These are phyloP conservation scores for Coenonympha arcania DNA, from an alignment of 2,888 invertebrate species.

Conservation along the genomic window DNA sequence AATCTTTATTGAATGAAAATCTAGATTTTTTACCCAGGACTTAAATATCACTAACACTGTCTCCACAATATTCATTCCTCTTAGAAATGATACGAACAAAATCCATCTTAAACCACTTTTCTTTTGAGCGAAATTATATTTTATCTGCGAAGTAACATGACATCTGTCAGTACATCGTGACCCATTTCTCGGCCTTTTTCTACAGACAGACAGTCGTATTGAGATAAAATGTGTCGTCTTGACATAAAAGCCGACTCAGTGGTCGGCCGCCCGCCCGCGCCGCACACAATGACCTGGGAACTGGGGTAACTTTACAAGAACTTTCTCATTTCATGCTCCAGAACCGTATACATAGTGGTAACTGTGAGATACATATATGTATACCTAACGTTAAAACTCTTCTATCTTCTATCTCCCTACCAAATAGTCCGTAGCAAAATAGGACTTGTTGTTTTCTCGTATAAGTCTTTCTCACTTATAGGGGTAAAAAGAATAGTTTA, in stretches of 20 bases:
- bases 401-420: too few relatives aligned
- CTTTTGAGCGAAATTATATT: conserved; percentile 1
- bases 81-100: not conserved
- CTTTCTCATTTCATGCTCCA: not conserved
- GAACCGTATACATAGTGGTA: not conserved
- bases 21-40: too few relatives aligned
- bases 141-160: conserved; percentile 8
- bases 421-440: too few relatives aligned
- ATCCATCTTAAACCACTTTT: conserved; percentile 1
- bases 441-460: too few relatives aligned
- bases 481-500: too few relatives aligned
- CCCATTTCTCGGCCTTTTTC: conserved; percentile 15
- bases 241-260: conserved; percentile 49
- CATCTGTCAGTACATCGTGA: conserved; percentile 14
- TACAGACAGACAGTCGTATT: conserved; percentile 21
- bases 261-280: conserved; percentile 16
- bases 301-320: conserved; percentile 20
- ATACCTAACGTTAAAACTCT: not conserved
- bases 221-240: conserved; percentile 30
- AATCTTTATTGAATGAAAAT: too few relatives aligned
- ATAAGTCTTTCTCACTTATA: too few relatives aligned
- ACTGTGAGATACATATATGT: too few relatives aligned
- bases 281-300: conserved; percentile 19
- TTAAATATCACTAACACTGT: not conserved
- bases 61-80: not conserved